These are phyloP conservation scores for Thaumetopoea pityocampa DNA, from an alignment of 1,140 invertebrate genomes.

Conservation along the genomic window DNA sequence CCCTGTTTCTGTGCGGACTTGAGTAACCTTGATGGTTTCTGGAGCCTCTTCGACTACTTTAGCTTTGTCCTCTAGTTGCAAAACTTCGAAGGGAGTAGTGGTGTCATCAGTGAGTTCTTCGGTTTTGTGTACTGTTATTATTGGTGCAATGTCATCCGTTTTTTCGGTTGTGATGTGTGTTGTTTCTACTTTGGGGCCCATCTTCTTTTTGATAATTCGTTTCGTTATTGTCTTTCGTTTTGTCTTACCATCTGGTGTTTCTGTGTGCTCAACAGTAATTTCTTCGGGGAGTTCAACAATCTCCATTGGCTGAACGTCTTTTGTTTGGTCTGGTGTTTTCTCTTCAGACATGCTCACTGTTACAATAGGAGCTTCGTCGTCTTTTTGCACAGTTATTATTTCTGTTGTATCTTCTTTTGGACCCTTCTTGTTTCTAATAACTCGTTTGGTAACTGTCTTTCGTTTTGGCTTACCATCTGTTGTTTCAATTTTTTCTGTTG, in stretches of 20 bases:
- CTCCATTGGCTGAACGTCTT: constrained; percentile 4
- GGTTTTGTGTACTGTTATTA: constrained; percentile 18
- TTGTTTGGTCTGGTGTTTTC: background rate
- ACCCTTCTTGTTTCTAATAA: too few species aligned
- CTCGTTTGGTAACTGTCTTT: too few species aligned
- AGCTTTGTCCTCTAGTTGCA: constrained; percentile 11
- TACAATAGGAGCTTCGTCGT: too few species aligned
- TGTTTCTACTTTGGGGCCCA: constrained; percentile 34
- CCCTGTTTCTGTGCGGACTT: constrained; percentile 36
- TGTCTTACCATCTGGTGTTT: constrained; percentile 23
- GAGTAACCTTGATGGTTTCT: constrained; percentile 32
- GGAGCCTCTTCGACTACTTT: constrained; percentile 17
- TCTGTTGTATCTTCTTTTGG: too few species aligned
- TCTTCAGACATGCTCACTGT: too few species aligned
- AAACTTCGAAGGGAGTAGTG: constrained; percentile 9
- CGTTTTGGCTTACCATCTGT: too few species aligned
- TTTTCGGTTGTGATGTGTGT: constrained; percentile 46
- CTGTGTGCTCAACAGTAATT: constrained; percentile 10
- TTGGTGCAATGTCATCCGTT: constrained; percentile 36
- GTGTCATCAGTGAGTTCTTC: constrained; percentile 24
- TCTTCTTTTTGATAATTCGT: constrained; percentile 49
- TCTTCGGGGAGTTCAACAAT: constrained; percentile 16
- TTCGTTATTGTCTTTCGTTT: constrained; percentile 39
- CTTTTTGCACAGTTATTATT: too few species aligned
- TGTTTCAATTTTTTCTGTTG: too few species aligned